Base-by-base conservation (phyloP, 2,113 vertebrate genomes). In the Rhea pennata region DNA sequence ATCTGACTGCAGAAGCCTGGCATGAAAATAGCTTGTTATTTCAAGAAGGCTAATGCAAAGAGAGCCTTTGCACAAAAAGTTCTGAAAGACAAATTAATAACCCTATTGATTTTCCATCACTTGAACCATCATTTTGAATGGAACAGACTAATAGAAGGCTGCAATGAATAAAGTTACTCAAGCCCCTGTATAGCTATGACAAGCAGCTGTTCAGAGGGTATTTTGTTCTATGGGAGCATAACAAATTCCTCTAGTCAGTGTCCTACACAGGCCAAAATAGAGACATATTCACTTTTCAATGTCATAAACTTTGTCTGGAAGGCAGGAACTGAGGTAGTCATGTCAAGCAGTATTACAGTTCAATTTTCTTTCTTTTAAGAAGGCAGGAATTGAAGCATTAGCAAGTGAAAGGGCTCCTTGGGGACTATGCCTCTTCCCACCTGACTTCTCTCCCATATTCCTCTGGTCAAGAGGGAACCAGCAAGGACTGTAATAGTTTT, bases 51-150 rank as follows among this genome's bases (percentile, higher is more conserved):
- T 86, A 81, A 92, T 79, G 26, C 53, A 91, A 96, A 86, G 58
- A 84, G 48, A 96, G 94, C 9, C 39, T 56, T 10, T 27, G 71
- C 56, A 67, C 42, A 69, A 91, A 86, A 92, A 12, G 7, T 31
- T 85, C 50, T 64, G 59, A 65, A 84, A 61, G 65, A 87, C 62
- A 71, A 88, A 87, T 92, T 90, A 94, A 84, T 84, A 96, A 79
- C 5, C 9, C 20, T 62, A 86, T 46, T 87, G 91, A 95, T 90
- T 87, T 88, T 91, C 46, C n/a, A 88, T 84, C 77, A 73, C 39
- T 79, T 15, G 1, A 75, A 17, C 20, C 24, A 79, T 69, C 56
- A 29, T 50, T 92, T 42, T 71, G 76, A 97, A 84, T n/a, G 46
- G 75, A 69, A 61, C 14, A 84, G 19, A 61, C 33, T 24, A 86